phyloP scores from a whole-genome alignment of 2,113 vertebrate species.

The Trochalopteron elliotii region DNA sequence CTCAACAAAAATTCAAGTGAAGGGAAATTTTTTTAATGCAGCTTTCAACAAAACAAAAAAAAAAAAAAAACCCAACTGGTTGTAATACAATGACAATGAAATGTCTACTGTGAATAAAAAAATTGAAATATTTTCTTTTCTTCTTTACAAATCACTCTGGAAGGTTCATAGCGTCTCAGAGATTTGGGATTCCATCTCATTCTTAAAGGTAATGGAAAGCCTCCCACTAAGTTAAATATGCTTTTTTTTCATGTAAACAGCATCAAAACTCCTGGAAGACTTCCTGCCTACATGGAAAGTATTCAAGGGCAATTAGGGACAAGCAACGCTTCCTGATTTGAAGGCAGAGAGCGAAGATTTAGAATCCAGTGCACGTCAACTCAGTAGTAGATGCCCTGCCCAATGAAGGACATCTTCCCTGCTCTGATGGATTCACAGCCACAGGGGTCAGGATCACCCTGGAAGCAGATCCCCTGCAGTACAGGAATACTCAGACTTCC shows the following conservation, averaged over 20 bases:
- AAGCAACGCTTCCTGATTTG: background rate
- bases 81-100: background rate
- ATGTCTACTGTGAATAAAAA: background rate
- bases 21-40: background rate
- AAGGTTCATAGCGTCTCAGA: background rate
- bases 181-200: background rate
- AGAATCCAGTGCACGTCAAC: background rate
- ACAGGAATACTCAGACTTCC: background rate
- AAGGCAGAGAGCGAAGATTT: background rate
- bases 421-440: background rate
- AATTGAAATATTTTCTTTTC: background rate
- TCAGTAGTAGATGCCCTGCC: background rate
- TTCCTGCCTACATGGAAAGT: background rate
- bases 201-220: background rate
- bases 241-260: background rate
- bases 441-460: fast-evolving
- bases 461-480: background rate
- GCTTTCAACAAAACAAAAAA: background rate
- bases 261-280: background rate
- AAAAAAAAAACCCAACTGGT: background rate
- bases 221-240: background rate
- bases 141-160: background rate
- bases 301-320: background rate
- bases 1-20: background rate
- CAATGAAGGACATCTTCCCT: background rate